These are phyloP conservation scores for Ariopsis seemanni DNA, from an alignment of 2,113 vertebrate genomes.

Conservation along the genomic window DNA sequence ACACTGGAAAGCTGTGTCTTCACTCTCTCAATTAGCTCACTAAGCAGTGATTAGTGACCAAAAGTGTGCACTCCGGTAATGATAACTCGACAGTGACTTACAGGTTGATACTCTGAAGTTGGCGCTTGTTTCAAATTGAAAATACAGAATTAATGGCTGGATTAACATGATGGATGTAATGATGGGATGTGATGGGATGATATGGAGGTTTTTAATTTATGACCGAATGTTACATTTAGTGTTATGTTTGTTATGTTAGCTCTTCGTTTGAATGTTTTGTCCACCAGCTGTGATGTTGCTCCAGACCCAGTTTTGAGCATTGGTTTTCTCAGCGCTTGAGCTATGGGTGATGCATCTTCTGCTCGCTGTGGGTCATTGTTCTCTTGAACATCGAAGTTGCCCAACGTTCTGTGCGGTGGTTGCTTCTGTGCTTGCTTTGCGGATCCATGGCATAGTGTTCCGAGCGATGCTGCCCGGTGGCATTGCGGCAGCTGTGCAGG, in stretches of 20 bases:
- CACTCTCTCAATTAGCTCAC: conserved; percentile 57
- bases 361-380: too few relatives aligned
- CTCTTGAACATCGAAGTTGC: too few relatives aligned
- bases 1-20: conserved; percentile 40
- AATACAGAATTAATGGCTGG: background rate
- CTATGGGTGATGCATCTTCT: too few relatives aligned
- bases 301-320: too few relatives aligned
- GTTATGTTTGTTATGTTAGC: background rate
- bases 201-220: background rate
- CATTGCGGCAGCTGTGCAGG: too few relatives aligned
- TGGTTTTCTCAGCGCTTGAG: too few relatives aligned
- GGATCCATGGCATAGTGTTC: too few relatives aligned
- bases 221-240: background rate
- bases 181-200: background rate
- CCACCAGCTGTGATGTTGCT: too few relatives aligned
- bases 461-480: too few relatives aligned
- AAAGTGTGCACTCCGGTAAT: conserved; percentile 7
- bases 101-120: background rate
- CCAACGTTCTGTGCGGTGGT: too few relatives aligned
- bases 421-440: too few relatives aligned
- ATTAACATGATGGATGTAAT: background rate
- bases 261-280: too few relatives aligned
- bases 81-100: background rate
- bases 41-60: conserved; percentile 36
- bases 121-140: background rate